Conservation (phyloP, 2,888 invertebrate species). For the Podotricha telesiphe region DNA sequence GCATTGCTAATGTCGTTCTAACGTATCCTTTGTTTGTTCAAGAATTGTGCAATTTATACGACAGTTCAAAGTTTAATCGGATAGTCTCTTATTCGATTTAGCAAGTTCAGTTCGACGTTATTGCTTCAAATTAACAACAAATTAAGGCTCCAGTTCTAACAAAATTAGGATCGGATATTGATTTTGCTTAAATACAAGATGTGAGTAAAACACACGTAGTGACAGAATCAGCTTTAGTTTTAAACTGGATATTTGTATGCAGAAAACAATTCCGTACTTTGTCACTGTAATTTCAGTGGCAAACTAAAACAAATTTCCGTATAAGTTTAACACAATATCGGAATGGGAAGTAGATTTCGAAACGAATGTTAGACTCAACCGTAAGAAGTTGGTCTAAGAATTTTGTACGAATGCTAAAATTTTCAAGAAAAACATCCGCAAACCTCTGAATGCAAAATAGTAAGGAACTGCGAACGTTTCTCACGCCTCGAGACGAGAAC, state of each 20-base stretch:
- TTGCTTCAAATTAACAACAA: conserved; percentile 45
- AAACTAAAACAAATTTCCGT: conserved; percentile 18
- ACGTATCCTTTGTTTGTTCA: conserved; percentile 35
- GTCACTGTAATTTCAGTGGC: conserved; percentile 2
- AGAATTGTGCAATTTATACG: conserved; percentile 38
- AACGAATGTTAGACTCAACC: conserved; percentile 25
- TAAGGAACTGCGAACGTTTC: conserved; percentile 27
- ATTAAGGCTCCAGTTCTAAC: conserved; percentile 41
- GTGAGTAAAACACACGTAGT: conserved; percentile 3
- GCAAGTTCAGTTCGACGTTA: conserved; percentile 34
- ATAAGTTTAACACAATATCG: conserved; percentile 13
- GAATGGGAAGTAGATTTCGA: conserved; percentile 6
- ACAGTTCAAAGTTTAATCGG: conserved; percentile 43
- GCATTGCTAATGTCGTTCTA: conserved; percentile 49
- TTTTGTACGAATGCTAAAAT: conserved; percentile 36
- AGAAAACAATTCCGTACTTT: neutral
- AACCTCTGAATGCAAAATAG: conserved; percentile 50
- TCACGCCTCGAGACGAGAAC: conserved; percentile 43
- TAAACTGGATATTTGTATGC: conserved; percentile 3
- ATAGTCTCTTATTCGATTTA: conserved; percentile 38
- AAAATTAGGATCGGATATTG: conserved; percentile 24
- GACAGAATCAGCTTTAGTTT: neutral
- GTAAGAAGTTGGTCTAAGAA: conserved; percentile 20
- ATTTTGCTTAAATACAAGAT: conserved; percentile 17
- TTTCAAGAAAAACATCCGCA: conserved; percentile 48